phyloP scores from a whole-genome alignment of 2,888 invertebrate genomes.

The Pristionchus arcanus region DNA sequence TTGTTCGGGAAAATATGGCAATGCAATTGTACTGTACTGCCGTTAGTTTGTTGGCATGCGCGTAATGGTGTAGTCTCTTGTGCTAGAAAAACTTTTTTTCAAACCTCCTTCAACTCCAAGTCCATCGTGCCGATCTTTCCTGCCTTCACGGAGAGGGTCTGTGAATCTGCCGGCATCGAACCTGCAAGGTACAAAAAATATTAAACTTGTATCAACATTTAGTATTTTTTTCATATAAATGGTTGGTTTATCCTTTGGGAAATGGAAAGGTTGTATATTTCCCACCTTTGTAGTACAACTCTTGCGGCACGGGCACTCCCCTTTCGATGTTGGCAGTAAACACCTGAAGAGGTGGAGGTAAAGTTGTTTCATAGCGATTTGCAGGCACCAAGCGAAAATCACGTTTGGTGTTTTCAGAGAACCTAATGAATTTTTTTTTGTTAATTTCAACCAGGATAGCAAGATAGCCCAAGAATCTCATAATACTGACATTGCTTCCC shows the following conservation, averaged over 20 bases:
- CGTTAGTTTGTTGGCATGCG: no score
- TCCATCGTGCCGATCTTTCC: slow-evolving; percentile 73
- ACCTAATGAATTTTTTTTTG: no score
- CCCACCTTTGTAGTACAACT: slow-evolving; percentile 69
- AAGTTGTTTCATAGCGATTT: not conserved
- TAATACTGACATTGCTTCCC: slow-evolving; percentile 59
- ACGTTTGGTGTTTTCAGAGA: no score
- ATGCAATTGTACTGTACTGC: no score
- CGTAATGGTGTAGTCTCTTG: no score
- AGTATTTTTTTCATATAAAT: not conserved
- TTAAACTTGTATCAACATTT: not conserved
- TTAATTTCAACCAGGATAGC: no score
- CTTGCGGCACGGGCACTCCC: slow-evolving; percentile 70
- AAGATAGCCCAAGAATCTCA: not conserved
- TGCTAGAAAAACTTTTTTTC: no score
- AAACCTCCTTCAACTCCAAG: slow-evolving; percentile 67
- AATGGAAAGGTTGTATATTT: not conserved
- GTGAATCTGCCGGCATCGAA: slow-evolving; percentile 59
- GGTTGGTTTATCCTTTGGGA: no score
- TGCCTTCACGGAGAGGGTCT: slow-evolving; percentile 66
- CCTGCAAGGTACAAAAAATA: not conserved
- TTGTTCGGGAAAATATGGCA: no score
- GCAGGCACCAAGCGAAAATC: no score
- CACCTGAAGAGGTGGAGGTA: slow-evolving; percentile 58
- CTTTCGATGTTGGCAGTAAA: slow-evolving; percentile 71